Base-by-base conservation (phyloP, 2,113 vertebrate genomes). In the Anoura caudifer region DNA sequence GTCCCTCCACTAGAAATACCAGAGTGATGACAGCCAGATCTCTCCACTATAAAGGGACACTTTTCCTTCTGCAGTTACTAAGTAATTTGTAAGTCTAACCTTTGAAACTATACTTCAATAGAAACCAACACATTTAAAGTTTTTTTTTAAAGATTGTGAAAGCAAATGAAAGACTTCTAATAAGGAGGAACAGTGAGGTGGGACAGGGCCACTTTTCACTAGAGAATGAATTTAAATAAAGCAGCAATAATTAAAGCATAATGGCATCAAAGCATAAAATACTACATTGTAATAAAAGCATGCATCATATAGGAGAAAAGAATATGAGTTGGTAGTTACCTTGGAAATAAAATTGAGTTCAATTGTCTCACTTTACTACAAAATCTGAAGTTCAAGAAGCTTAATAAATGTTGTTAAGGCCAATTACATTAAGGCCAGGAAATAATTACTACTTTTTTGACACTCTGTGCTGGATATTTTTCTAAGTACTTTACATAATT, bases 331-430 rank as follows among this genome's bases (percentile, higher is more conserved):
- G 16, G 16, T 85, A 54, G 14, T 7, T 33, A 94, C 17, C 16
- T 20, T 67, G 88, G 73, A 92, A 97, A 86, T 90, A 86, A 92
- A 95, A 76, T 28, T 81, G 76, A 87, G 36, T 94, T 90, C 52
- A 77, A 73, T 41, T 88, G 47, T 26, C 47, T 70, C 73, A 93
- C 84, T 95, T 91, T 86, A 75, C 19, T 82, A 76, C 28, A 86
- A 87, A 89, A 87, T 2, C 26, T 54, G 65, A 92, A 65, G 31
- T 24, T 83, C 45, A 93, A 80, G 47, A 72, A 41, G 31, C 54
- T 87, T 75, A 87, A 94, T 54, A 89, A 92, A 76, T 73, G 19
- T 93, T 70, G 19, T 69, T n/a, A 72, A 80, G 5, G 16, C 41
- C 43, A 83, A 79, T 87, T 88, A 93, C 79, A 69, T 89, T 67